Evolutionary conservation across 1,140 invertebrate species (phyloP).

Genomic region (Macrostomum lignano): DNA sequence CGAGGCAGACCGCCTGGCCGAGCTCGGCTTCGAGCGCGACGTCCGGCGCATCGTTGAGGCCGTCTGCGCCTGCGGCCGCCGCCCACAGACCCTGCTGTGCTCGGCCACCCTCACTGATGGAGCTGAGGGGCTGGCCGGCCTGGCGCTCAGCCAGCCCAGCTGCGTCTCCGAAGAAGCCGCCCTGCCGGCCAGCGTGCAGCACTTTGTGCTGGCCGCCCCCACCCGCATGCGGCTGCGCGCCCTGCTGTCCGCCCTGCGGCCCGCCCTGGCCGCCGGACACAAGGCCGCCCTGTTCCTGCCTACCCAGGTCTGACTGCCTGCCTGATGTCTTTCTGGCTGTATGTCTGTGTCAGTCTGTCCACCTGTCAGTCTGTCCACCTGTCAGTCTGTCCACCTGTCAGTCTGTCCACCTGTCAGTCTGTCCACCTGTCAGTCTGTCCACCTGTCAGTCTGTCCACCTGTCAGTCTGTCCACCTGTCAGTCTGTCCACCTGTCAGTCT

Average conservation of each 20-base stretch:
- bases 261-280: too few species aligned
- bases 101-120: constrained; percentile 29
- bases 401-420: too few species aligned
- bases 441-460: too few species aligned
- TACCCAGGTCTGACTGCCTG: constrained; percentile 67
- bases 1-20: constrained; percentile 39
- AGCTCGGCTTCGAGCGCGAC: constrained; percentile 73
- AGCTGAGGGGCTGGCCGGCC: constrained; percentile 57
- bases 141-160: constrained; percentile 46
- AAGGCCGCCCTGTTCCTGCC: too few species aligned
- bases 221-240: constrained; percentile 1
- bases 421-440: too few species aligned
- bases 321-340: too few species aligned
- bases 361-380: too few species aligned
- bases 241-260: background rate
- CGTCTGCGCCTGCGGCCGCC: constrained; percentile 11
- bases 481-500: too few species aligned
- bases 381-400: too few species aligned
- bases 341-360: too few species aligned
- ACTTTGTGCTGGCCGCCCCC: constrained; percentile 1
- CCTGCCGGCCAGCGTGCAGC: background rate
- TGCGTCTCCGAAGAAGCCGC: background rate
- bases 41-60: constrained; percentile 33
- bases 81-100: constrained; percentile 19
- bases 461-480: too few species aligned